A percentile compares a stretch with the other conserved stretches of the same genome.
phyloP scores from a whole-genome alignment of 2,113 vertebrate genomes.

The Taurulus bubalis region DNA sequence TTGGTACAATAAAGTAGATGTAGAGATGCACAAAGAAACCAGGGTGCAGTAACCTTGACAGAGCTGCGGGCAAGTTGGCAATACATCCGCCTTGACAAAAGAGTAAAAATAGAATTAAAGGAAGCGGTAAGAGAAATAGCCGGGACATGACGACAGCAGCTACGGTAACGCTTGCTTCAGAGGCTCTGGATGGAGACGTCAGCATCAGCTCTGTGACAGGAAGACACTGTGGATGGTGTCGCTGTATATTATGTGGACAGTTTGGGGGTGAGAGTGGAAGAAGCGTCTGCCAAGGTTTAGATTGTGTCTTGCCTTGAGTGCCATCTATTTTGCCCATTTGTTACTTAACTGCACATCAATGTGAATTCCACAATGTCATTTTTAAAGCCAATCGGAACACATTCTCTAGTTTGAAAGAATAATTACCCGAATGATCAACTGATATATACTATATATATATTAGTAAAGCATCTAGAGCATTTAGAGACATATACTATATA shows the following conservation, averaged over 20 bases:
- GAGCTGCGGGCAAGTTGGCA: constrained; percentile 20
- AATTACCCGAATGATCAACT: neutral
- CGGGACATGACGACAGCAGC: constrained; percentile 28
- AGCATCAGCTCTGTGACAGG: neutral
- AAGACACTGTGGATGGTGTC: neutral
- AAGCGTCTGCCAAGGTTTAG: neutral
- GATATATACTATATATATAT: too few species aligned
- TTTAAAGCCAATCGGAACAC: neutral
- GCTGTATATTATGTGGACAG: neutral
- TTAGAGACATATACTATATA: too few species aligned
- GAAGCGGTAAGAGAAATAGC: constrained; percentile 19
- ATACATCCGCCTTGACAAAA: constrained; percentile 41
- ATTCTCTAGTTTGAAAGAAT: neutral
- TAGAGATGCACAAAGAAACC: constrained; percentile 22
- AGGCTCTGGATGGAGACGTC: constrained; percentile 26
- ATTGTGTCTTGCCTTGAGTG: neutral
- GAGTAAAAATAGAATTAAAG: constrained; percentile 56
- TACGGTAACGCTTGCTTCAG: neutral
- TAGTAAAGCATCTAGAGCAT: too few species aligned
- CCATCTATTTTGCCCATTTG: constrained; percentile 20
- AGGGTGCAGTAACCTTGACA: constrained; percentile 48
- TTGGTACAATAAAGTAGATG: constrained; percentile 24
- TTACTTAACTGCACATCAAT: constrained; percentile 8
- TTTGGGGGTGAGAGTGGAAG: neutral
- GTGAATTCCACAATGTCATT: neutral